Evolutionary conservation across 2,888 invertebrate species (phyloP), one percentile per base, ranked within the genome.

Genomic region (Eudasyphora cyanicolor): DNA sequence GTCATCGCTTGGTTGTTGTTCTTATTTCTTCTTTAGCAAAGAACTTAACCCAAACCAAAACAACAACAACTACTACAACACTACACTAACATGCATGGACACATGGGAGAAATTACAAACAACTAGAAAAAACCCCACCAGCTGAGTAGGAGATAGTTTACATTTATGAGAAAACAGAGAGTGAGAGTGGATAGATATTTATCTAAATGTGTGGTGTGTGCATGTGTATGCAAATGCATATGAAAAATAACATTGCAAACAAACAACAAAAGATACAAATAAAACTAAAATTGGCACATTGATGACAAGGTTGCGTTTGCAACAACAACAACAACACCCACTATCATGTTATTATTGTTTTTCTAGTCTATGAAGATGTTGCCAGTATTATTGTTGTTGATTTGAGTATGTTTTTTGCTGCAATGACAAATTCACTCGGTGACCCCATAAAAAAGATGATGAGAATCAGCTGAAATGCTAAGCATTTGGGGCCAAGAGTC

Each of bases 231-330:
- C 67, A 42, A 67, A 67, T 64, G 19, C 21, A 24, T 21, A 24
- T 8, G 14, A 62, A 27, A 32, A 35, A n/a, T n/a, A 32, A 62
- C n/a, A 27, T 29, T 29, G n/a, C 5, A n/a, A 35, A 27, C 21
- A 45, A 64, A 74, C 29, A 69, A 74, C 57, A 74, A 79, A 64
- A 62, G 19, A 51, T 12, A 54, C 8, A 57, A 57, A 7, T 27
- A 57, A 27, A 27, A 57, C 24, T 32, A 45, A 69, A 81, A 78
- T 78, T 81, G 76, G 78, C 80, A 78, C 67, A 80, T 78, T 71
- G 83, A 62, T 75, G 83, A 81, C 83, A 84, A 84, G 84, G 81
- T 81, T 84, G 62, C 76, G 35, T 54, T 67, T 42, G 51, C 54
- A 74, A 76, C 27, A 60, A 42, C 21, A 76, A 49, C 19, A 51